Evolutionary conservation across 2,888 invertebrate species (phyloP).

Genomic region (Nomada hirtipes): DNA sequence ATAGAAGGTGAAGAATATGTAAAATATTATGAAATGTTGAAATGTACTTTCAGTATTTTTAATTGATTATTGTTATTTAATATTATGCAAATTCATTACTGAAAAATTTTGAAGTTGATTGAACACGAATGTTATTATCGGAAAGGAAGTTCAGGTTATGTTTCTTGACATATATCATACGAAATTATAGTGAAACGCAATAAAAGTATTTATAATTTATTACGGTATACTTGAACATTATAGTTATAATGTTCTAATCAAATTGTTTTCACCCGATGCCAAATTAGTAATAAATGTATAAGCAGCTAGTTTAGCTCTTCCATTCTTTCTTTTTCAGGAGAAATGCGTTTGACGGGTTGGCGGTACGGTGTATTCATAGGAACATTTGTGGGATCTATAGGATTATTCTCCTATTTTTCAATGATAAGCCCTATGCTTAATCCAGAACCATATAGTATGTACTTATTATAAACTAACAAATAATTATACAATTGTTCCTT

Average conservation of each 20-base stretch:
- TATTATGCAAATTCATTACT: too few relatives aligned
- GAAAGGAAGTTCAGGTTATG: too few relatives aligned
- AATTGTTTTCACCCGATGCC: too few relatives aligned
- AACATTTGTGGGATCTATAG: slow-evolving; percentile 86
- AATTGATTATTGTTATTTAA: not conserved
- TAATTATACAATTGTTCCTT: slow-evolving; percentile 6
- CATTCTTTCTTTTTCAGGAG: slow-evolving; percentile 8
- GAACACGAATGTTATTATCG: too few relatives aligned
- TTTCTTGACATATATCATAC: too few relatives aligned
- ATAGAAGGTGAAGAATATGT: not conserved
- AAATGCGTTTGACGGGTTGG: slow-evolving; percentile 80
- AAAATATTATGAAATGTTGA: not conserved
- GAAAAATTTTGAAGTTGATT: not conserved
- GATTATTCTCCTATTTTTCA: slow-evolving; percentile 86
- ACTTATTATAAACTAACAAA: not conserved
- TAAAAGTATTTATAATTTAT: too few relatives aligned
- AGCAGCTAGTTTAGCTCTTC: not conserved
- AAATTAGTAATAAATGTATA: not conserved
- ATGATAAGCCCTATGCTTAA: slow-evolving; percentile 88
- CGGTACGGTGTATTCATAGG: slow-evolving; percentile 85
- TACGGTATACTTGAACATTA: too few relatives aligned
- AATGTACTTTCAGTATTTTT: not conserved
- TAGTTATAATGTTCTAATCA: too few relatives aligned
- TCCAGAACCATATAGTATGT: slow-evolving; percentile 88
- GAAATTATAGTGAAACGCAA: too few relatives aligned